These are phyloP conservation scores for Julus scandinavius DNA, from an alignment of 2,888 invertebrate genomes.

Conservation along the genomic window DNA sequence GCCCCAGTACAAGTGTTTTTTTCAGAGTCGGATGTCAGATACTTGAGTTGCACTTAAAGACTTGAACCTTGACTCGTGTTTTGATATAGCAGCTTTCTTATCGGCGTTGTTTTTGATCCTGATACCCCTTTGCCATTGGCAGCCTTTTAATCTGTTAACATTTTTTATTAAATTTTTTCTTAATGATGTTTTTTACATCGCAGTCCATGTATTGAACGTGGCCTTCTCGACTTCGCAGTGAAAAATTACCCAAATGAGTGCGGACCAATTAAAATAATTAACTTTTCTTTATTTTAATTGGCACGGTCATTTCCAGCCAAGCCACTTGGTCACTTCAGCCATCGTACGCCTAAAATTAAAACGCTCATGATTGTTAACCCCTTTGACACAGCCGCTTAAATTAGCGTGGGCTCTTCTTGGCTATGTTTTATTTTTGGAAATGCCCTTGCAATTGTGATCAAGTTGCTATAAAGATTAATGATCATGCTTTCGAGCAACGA, in stretches of 20 bases:
- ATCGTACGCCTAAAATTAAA: background rate
- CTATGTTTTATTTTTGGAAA: background rate
- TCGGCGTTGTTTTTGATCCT: constrained; percentile 5
- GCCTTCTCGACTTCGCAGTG: background rate
- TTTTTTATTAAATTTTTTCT: background rate
- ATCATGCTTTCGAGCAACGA: background rate
- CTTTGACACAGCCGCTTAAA: background rate
- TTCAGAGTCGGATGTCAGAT: background rate
- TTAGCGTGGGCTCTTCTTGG: background rate
- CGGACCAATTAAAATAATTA: background rate
- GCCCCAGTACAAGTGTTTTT: background rate
- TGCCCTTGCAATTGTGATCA: background rate
- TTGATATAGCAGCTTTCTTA: background rate
- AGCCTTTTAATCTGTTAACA: background rate
- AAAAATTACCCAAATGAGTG: background rate
- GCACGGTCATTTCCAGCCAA: background rate
- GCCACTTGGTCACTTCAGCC: background rate
- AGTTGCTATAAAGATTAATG: background rate
- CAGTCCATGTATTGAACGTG: background rate
- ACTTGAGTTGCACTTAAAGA: background rate
- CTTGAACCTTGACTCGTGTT: background rate
- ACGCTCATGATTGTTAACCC: background rate
- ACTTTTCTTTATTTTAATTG: constrained; percentile 1
- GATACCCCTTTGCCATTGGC: background rate
- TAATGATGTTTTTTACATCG: background rate